These are phyloP conservation scores for Adela reaumurella DNA, from an alignment of 2,888 invertebrate genomes.

Conservation along the genomic window DNA sequence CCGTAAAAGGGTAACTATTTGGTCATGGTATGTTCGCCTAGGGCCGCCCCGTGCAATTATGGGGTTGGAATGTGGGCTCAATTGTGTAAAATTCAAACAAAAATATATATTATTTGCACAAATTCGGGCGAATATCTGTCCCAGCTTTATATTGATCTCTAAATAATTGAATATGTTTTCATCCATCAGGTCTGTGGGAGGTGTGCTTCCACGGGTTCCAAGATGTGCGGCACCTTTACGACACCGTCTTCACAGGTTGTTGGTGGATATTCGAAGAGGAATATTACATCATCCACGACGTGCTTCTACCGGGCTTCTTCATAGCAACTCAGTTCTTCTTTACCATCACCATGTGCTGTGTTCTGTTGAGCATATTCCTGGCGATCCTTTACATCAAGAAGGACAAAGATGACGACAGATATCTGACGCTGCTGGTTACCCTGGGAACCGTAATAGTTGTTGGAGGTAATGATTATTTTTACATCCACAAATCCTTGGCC, in stretches of 20 bases:
- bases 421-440: conserved; percentile 68
- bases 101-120: no score
- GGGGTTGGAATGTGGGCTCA: no score
- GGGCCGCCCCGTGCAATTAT: no score
- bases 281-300: conserved; percentile 90
- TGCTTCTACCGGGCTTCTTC: conserved; percentile 87
- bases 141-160: no score
- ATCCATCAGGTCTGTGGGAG: conserved; percentile 86
- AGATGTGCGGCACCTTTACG: conserved; percentile 83
- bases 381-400: conserved; percentile 71
- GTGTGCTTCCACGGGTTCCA: conserved; percentile 88
- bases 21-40: no score
- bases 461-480: conserved; percentile 46
- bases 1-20: no score
- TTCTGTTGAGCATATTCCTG: conserved; percentile 71
- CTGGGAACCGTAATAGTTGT: conserved; percentile 70
- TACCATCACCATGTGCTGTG: conserved; percentile 79
- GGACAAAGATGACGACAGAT: conserved; percentile 72
- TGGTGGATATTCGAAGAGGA: conserved; percentile 99
- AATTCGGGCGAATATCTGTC: no score
- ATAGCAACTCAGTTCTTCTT: conserved; percentile 92
- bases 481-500: no score
- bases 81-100: conserved; percentile 7
- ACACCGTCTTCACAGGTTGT: conserved; percentile 79
- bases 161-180: conserved; percentile 1